Evolutionary conservation across 2,113 vertebrate species (phyloP), one percentile per base, ranked within the genome.

Genomic region (Chaetops frenatus): DNA sequence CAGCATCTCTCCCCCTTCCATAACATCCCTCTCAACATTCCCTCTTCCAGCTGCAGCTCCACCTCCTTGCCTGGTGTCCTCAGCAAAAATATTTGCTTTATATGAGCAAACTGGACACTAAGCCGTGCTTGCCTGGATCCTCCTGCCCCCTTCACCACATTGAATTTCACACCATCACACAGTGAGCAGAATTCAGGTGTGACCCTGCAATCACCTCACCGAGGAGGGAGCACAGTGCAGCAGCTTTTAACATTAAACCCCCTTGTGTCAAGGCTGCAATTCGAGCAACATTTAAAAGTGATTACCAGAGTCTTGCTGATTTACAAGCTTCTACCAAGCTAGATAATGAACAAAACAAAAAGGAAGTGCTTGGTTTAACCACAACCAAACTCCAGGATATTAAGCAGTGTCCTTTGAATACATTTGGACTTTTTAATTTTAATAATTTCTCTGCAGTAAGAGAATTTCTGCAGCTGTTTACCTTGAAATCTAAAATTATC

Each of bases 381-480:
- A 61, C 29, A 51, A 6, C 38, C 65, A 78, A 76, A 72, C 36
- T 50, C 29, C 42, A 87, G 42, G n/a, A 12, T 74, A 64, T 66
- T 72, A 78, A 81, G 15, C 51, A 21, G 8, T 57, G 77, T 36
- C 58, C 36, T 88, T 31, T 51, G 44, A 78, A 67, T 72, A 40
- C 36, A 40, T 81, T 3, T 45, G 44, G 28, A 57, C 19, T 64
- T 90, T 78, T 69, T 78, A 17, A 82, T 83, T 96, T 93, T 66
- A 62, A 35, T 86, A 47, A 90, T 85, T 85, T 77, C 69, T 53
- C 47, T 36, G 40, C 74, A 76, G 36, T 86, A 92, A 94, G 81
- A 85, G 57, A 45, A 93, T 89, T 95, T 95, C 81, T 72, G 47
- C 60, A 91, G 56, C 76, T 95, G 51, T 92, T 92, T 92, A 78